These are phyloP conservation scores for Drosophila ananassae DNA, from an alignment of 1,140 invertebrate species.

Conservation along the genomic window DNA sequence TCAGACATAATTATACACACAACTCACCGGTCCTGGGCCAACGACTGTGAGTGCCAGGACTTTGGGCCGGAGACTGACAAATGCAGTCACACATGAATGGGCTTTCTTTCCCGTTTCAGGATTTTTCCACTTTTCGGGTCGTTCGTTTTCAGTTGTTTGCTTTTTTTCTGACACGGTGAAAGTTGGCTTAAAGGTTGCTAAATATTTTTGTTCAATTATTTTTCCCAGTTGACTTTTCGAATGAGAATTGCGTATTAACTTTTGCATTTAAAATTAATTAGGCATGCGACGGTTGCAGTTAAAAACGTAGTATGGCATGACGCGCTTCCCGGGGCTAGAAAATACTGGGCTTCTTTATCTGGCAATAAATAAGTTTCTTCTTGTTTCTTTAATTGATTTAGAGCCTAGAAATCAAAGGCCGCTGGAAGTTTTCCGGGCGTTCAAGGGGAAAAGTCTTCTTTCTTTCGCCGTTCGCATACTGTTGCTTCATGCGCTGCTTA, in stretches of 20 bases:
- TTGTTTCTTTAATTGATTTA: conserved; percentile 44
- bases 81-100: conserved; percentile 73
- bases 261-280: conserved; percentile 83
- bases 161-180: conserved; percentile 37
- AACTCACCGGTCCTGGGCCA: conserved; percentile 20
- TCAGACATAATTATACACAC: conserved; percentile 80
- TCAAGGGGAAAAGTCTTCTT: not conserved
- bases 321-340: conserved; percentile 12
- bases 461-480: conserved; percentile 38
- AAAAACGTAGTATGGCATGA: conserved; percentile 29
- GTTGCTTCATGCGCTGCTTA: conserved; percentile 67
- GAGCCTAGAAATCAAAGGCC: conserved; percentile 31
- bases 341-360: conserved; percentile 38
- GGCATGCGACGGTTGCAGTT: conserved; percentile 60
- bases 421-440: conserved; percentile 6
- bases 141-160: conserved; percentile 21
- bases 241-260: conserved; percentile 42
- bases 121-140: conserved; percentile 30
- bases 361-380: conserved; percentile 44
- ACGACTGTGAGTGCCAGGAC: conserved; percentile 32
- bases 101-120: conserved; percentile 22
- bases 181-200: conserved; percentile 60
- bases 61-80: conserved; percentile 56
- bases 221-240: not conserved
- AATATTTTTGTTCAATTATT: conserved; percentile 10